phyloP scores from a whole-genome alignment of 2,797 vertebrate species.

The Pachyuromys duprasi region DNA sequence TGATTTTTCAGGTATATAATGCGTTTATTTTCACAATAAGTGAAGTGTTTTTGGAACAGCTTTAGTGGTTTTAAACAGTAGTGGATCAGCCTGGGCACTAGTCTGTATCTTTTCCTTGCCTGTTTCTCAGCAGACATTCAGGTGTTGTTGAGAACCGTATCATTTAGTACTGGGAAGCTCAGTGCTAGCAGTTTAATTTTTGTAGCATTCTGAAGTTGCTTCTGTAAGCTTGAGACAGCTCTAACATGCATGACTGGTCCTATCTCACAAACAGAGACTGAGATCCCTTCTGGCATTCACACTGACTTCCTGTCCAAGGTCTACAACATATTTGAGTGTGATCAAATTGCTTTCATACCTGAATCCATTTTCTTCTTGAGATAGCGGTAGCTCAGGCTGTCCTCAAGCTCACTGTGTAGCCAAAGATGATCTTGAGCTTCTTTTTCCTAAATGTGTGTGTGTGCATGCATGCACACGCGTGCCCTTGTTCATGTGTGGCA shows the following conservation, averaged over 20 bases:
- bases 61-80: not conserved
- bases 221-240: constrained; percentile 42
- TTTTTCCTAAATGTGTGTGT: not conserved
- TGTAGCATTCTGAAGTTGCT: constrained; percentile 24
- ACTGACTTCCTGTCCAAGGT: constrained; percentile 29
- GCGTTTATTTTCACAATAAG: constrained; percentile 34
- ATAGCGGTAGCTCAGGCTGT: not conserved
- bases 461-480: no score
- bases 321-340: not conserved
- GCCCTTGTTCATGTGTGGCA: no score
- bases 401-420: not conserved
- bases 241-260: not conserved
- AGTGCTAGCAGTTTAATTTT: constrained; percentile 40
- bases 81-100: not conserved
- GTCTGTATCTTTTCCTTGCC: constrained; percentile 7
- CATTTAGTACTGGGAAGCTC: constrained; percentile 18
- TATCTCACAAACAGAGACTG: not conserved
- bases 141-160: not conserved
- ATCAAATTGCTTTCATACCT: constrained; percentile 23
- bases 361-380: not conserved
- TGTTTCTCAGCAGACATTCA: constrained; percentile 13
- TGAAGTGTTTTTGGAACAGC: constrained; percentile 1
- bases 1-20: constrained; percentile 29
- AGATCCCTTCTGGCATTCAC: constrained; percentile 36
- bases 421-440: no score